These are phyloP conservation scores for Pteropus alecto DNA, from an alignment of 2,113 vertebrate genomes.

Conservation along the genomic window DNA sequence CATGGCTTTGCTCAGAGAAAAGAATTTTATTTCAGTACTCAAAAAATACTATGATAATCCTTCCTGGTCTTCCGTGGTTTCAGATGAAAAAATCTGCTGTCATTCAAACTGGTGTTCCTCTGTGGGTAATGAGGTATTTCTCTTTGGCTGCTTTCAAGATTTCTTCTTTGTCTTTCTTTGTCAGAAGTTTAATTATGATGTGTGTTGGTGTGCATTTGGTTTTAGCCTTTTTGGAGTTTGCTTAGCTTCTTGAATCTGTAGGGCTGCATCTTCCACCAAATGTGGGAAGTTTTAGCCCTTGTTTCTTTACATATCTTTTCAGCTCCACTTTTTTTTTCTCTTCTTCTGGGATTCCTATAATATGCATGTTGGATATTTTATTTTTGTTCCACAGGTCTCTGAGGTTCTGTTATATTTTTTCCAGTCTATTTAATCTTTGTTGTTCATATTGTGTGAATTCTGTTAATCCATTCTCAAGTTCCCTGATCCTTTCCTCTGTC, in stretches of 20 bases:
- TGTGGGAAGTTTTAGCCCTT: background rate
- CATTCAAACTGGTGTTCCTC: background rate
- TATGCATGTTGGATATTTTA: background rate
- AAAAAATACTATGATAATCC: background rate
- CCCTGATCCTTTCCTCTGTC: background rate
- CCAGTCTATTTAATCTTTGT: background rate
- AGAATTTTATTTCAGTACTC: background rate
- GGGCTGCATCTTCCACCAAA: background rate
- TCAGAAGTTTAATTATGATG: background rate
- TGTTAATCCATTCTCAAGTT: constrained; percentile 1
- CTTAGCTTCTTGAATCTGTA: background rate
- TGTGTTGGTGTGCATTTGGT: background rate
- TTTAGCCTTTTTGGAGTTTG: background rate
- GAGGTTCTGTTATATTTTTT: background rate
- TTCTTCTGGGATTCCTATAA: background rate
- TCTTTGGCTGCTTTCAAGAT: background rate
- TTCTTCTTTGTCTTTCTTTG: background rate
- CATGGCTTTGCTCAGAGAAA: background rate
- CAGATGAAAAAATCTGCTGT: background rate
- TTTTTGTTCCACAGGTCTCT: background rate
- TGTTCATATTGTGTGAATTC: background rate
- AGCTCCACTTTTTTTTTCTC: background rate
- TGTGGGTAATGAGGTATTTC: background rate
- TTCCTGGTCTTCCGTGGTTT: background rate
- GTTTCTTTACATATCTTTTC: background rate